These are phyloP conservation scores for Melanaphis sacchari DNA, from an alignment of 1,140 invertebrate species.

Conservation along the genomic window DNA sequence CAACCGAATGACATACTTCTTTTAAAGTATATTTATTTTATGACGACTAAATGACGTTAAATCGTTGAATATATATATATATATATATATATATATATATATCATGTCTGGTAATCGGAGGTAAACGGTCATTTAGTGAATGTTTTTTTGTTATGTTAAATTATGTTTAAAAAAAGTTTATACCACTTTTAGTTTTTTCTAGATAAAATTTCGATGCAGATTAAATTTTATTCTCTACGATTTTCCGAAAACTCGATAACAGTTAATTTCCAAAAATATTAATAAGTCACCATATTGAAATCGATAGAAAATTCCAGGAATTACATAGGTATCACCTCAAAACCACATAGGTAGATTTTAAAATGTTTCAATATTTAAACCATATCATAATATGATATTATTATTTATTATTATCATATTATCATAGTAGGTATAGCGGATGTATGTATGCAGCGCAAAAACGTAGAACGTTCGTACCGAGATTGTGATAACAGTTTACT, in stretches of 20 bases:
- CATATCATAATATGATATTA: no score
- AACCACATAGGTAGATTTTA: background rate
- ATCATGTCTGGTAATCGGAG: background rate
- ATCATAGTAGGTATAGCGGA: background rate
- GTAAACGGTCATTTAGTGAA: background rate
- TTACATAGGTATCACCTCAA: background rate
- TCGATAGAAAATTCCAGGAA: background rate
- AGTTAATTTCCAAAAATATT: background rate
- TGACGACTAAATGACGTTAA: background rate
- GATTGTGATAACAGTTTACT: background rate
- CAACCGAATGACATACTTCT: background rate
- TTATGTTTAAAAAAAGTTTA: background rate
- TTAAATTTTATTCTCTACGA: background rate
- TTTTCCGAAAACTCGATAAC: background rate
- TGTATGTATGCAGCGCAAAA: no score
- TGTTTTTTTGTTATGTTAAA: background rate
- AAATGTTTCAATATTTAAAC: background rate
- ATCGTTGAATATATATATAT: no score
- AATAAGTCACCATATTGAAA: background rate
- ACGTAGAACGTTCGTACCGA: background rate
- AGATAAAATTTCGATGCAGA: background rate
- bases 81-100: no score
- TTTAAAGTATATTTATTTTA: background rate
- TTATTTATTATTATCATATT: no score
- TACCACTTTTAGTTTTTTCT: background rate